Evolutionary conservation across 2,113 vertebrate species (phyloP).

Genomic region (Paramisgurnus dabryanus): DNA sequence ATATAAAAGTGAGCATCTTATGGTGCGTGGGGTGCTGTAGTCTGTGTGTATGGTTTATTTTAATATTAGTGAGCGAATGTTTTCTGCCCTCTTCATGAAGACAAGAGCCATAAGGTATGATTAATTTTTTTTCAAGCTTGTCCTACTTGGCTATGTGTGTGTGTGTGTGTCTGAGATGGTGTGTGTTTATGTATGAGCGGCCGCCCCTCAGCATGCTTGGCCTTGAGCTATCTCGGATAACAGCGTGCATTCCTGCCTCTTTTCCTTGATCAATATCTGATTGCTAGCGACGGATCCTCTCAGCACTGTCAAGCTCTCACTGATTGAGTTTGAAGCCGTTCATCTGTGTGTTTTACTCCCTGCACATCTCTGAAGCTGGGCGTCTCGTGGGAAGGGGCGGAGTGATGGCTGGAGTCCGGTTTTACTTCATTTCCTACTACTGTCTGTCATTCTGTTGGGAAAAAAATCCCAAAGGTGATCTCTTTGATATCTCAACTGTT

Average conservation of each 20-base stretch:
- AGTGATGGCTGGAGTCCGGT: conserved; percentile 38
- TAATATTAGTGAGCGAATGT: conserved; percentile 59
- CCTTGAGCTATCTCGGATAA: conserved; percentile 51
- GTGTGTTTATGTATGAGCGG: conserved; percentile 46
- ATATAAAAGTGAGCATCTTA: neutral
- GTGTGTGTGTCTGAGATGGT: neutral
- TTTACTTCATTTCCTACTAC: neutral
- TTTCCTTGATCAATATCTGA: conserved; percentile 65
- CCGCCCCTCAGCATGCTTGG: conserved; percentile 47
- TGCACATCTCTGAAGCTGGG: conserved; percentile 56
- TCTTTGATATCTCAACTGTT: neutral
- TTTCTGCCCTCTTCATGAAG: conserved; percentile 59
- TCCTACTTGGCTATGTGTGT: conserved; percentile 56
- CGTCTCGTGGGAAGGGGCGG: conserved; percentile 60
- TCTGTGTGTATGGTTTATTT: conserved; percentile 41
- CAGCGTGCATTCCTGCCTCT: conserved; percentile 37
- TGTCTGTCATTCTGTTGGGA: neutral
- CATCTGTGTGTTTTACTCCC: conserved; percentile 69
- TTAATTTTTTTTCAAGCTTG: conserved; percentile 69
- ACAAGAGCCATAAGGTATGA: conserved; percentile 70
- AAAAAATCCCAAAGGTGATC: neutral
- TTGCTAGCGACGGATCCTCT: conserved; percentile 60
- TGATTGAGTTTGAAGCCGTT: conserved; percentile 58
- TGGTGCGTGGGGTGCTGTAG: conserved; percentile 20
- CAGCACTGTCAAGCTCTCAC: conserved; percentile 55